These are phyloP conservation scores for Heliconius cydno DNA, from an alignment of 2,888 invertebrate genomes.

Conservation along the genomic window DNA sequence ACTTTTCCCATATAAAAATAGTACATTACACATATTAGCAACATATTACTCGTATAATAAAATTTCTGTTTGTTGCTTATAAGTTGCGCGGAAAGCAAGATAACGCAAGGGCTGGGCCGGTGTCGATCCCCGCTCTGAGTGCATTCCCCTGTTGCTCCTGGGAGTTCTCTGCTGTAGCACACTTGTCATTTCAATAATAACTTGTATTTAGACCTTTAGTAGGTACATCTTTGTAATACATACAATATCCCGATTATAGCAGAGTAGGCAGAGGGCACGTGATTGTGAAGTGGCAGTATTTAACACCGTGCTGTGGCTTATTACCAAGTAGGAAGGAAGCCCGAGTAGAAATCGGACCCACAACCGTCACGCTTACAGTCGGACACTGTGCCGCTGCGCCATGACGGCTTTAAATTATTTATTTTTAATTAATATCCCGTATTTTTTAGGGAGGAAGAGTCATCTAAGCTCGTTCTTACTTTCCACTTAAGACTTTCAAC, in stretches of 20 bases:
- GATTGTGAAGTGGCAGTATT: no score
- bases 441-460: no score
- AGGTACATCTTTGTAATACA: neutral
- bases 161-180: neutral
- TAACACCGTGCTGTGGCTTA: neutral
- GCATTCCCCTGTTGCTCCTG: slow-evolving; percentile 30
- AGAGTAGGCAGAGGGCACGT: neutral
- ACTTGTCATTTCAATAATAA: slow-evolving; percentile 8
- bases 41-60: neutral
- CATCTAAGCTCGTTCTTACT: no score
- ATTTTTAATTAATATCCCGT: no score
- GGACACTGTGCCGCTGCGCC: no score
- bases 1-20: neutral
- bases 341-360: no score
- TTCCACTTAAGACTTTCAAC: no score
- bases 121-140: slow-evolving; percentile 9
- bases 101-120: neutral
- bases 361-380: no score
- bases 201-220: neutral
- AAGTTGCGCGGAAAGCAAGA: neutral
- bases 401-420: no score
- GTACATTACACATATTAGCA: neutral
- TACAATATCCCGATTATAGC: no score
- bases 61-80: neutral
- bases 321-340: neutral